phyloP scores from a whole-genome alignment of 2,888 invertebrate species.

The Zonitis immaculata region DNA sequence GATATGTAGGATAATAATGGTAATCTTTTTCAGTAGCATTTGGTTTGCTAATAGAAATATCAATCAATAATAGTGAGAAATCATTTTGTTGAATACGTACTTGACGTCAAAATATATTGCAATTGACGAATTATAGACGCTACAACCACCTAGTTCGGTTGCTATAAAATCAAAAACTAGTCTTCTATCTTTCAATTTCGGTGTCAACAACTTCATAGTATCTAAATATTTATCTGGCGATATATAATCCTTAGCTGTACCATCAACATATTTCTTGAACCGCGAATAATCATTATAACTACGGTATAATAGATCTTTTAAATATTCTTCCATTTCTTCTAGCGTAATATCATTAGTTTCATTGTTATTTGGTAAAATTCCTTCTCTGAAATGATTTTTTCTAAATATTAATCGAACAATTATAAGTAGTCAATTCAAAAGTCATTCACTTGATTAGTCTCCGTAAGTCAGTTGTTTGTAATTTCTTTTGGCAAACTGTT shows the following conservation, averaged over 20 bases:
- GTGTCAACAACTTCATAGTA: not conserved
- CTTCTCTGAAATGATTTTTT: not conserved
- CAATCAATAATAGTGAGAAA: not conserved
- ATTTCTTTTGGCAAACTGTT: slow-evolving; percentile 34
- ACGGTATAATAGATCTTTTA: slow-evolving; percentile 7
- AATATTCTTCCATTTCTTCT: slow-evolving; percentile 1
- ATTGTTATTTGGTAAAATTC: not conserved
- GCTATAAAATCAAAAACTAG: not conserved
- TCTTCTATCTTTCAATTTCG: not conserved
- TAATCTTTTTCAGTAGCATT: not conserved
- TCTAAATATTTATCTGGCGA: slow-evolving; percentile 8
- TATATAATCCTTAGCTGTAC: slow-evolving; percentile 5
- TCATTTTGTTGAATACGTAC: slow-evolving; percentile 2
- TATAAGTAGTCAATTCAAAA: not conserved
- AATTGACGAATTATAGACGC: slow-evolving; percentile 5
- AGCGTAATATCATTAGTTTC: not conserved
- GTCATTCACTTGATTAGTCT: not conserved
- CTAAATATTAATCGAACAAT: too few species aligned
- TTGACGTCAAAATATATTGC: slow-evolving; percentile 3
- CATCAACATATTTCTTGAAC: slow-evolving; percentile 12
- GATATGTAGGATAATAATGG: not conserved
- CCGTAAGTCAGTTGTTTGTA: not conserved
- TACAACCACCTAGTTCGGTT: slow-evolving; percentile 12
- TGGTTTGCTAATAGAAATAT: not conserved
- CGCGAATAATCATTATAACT: slow-evolving; percentile 9